Percentiles rank a stretch among this genome's conserved stretches.
These are phyloP conservation scores for Chelonoidis abingdonii DNA, from an alignment of 2,113 vertebrate genomes.

Conservation along the genomic window DNA sequence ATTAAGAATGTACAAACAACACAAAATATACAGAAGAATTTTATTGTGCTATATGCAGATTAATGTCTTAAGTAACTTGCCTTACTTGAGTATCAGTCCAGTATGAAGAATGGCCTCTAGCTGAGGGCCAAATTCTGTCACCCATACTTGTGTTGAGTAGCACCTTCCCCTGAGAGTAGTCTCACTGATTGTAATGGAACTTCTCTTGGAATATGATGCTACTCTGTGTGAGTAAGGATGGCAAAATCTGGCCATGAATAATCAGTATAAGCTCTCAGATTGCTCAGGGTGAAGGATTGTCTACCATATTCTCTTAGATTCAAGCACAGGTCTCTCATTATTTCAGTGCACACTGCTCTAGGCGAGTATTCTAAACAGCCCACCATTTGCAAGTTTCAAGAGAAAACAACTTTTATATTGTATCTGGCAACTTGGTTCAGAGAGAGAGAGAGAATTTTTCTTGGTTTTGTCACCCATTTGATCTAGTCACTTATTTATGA, in stretches of 20 bases:
- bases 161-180: not conserved
- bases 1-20: not conserved
- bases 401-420: not conserved
- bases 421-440: not conserved
- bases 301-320: not conserved
- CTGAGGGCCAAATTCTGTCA: not conserved
- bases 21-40: not conserved
- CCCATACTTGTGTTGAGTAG: not conserved
- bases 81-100: not conserved
- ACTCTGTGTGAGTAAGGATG: not conserved
- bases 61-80: not conserved
- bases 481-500: not conserved
- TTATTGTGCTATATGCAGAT: not conserved
- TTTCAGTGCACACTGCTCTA: not conserved
- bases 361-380: rapidly evolving
- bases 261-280: not conserved
- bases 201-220: not conserved
- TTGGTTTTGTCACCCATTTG: not conserved
- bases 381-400: not conserved
- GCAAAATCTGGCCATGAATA: not conserved
- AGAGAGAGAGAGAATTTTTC: not conserved
- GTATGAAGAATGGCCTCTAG: not conserved
- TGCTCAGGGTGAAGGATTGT: not conserved
- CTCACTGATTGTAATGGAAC: not conserved
- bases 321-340: not conserved